Base-by-base conservation (phyloP, 2,888 invertebrate species). In the Rambutsinella grinnellia region DNA sequence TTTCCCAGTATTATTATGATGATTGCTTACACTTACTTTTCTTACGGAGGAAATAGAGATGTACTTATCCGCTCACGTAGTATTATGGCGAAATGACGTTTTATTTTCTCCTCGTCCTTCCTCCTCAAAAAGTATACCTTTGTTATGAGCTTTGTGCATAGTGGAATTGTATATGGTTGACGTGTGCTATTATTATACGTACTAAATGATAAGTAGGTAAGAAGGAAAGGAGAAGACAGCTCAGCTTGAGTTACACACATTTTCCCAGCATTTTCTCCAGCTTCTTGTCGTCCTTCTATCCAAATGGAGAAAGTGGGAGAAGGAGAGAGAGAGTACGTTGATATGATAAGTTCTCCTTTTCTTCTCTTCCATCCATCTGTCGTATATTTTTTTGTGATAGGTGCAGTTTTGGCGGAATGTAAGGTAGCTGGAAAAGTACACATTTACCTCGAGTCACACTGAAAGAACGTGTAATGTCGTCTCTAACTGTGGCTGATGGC, bases 11-110 rank as follows among this genome's bases (percentile, higher is more conserved):
- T 36, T 5, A 36, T 36, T 44, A 44, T 17, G 21, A 46, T 47
- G 61, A 47, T 26, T 61, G 49, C 17, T 10, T 47, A 47, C 46
- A 49, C 61, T 36, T 47, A 61, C 49, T 47, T 61, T 24, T 19
- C 24, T 3, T 57, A 19, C 28, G 17, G 57, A 57, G 57, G 36
- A 36, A 36, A 36, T 36, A 58, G 58, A 58, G 58, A 58, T 58
- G 44, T 58, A 5, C 26, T 61, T 44, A 61, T 61, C 61, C 47
- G 61, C 47, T 61, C 26, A 49, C 26, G 36, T 36, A 36, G 6
- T 13, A 36, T 36, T 36, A 36, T 13, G 36, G 36, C 13, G 36
- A 36, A 36, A 36, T 36, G 36, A 36, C 36, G 36, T 36, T 36
- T 36, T 36, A 36, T 36, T 36, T 36, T 36, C 13, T 36, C 36